Percentiles rank a stretch among this genome's conserved stretches.
Conservation (phyloP, 2,888 invertebrate genomes). For the Macaria liturata region DNA sequence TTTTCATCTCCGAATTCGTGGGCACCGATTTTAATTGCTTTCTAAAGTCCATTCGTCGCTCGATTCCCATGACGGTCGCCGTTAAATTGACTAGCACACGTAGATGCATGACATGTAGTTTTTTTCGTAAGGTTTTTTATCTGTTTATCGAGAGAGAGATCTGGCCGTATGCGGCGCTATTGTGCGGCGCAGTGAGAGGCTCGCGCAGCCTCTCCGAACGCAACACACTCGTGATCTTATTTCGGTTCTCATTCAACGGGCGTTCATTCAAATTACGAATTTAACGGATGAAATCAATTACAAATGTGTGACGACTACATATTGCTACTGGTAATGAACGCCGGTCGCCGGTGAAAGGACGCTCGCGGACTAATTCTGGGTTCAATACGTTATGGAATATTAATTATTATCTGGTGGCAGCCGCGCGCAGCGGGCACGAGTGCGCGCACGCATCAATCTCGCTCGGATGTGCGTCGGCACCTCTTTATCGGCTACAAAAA, state of each 20-base stretch:
- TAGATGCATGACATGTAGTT: constrained; percentile 83
- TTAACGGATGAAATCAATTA: constrained; percentile 78
- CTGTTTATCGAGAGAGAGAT: constrained; percentile 76
- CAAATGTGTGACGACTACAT: constrained; percentile 67
- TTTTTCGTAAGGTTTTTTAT: constrained; percentile 66
- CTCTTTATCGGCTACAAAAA: constrained; percentile 75
- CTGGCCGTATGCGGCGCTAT: constrained; percentile 73
- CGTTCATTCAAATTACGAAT: constrained; percentile 76
- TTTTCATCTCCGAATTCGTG: constrained; percentile 64
- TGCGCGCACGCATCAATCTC: constrained; percentile 76
- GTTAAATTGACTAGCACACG: constrained; percentile 81
- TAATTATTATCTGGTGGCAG: constrained; percentile 60
- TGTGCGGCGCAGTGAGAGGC: constrained; percentile 69
- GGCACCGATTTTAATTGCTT: constrained; percentile 79
- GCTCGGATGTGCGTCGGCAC: constrained; percentile 75
- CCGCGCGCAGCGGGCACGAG: constrained; percentile 70
- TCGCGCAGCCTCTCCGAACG: constrained; percentile 53
- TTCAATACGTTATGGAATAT: constrained; percentile 77
- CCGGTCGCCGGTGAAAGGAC: constrained; percentile 55
- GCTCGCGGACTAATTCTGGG: constrained; percentile 52
- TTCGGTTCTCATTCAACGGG: constrained; percentile 69
- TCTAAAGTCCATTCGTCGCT: constrained; percentile 77
- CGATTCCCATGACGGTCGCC: constrained; percentile 80
- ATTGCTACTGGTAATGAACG: constrained; percentile 63
- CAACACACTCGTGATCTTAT: constrained; percentile 71